phyloP scores from a whole-genome alignment of 2,797 vertebrate species.

The Choloepus didactylus region DNA sequence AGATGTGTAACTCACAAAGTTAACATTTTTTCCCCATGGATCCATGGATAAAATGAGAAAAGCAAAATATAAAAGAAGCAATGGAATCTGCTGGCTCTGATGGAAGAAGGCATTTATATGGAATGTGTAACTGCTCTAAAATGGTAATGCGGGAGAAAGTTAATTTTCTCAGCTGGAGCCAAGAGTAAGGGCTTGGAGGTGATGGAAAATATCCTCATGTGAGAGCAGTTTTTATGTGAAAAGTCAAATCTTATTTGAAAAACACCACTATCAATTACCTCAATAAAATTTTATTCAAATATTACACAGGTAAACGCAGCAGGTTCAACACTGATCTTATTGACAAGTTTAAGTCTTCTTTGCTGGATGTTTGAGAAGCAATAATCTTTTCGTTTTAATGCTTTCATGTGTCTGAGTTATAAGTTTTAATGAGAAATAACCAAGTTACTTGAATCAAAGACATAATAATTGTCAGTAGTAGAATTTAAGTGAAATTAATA shows the following conservation, averaged over 20 bases:
- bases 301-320: constrained; percentile 30
- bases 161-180: constrained; percentile 63
- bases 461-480: background rate
- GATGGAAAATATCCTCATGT: background rate
- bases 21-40: background rate
- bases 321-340: background rate
- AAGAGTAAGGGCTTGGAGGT: constrained; percentile 40
- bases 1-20: background rate
- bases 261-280: background rate
- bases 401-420: constrained; percentile 18
- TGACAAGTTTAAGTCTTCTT: background rate
- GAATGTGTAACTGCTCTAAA: background rate
- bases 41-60: background rate
- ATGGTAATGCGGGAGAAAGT: constrained; percentile 34
- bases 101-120: background rate
- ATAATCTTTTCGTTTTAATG: constrained; percentile 57
- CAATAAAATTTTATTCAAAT: constrained; percentile 47
- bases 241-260: constrained; percentile 55
- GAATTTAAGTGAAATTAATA: constrained; percentile 48
- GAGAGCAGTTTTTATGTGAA: background rate
- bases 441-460: constrained; percentile 24
- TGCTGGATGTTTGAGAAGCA: constrained; percentile 35
- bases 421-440: constrained; percentile 64
- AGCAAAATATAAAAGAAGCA: constrained; percentile 6
- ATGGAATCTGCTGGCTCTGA: background rate